phyloP scores from a whole-genome alignment of 1,140 invertebrate genomes.

The Cyclargus thomasi region DNA sequence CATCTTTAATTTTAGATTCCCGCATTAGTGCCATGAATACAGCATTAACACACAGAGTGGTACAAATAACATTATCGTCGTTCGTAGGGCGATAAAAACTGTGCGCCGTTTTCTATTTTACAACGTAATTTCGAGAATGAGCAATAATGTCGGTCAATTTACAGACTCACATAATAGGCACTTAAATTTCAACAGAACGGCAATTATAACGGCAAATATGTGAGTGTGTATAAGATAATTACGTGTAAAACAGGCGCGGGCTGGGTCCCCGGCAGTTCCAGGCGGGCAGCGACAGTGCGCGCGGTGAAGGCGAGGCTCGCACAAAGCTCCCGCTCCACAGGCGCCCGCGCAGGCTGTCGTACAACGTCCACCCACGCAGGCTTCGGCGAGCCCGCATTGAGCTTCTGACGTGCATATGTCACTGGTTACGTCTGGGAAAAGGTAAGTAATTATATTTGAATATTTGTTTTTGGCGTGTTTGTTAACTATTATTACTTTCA shows the following conservation, averaged over 20 bases:
- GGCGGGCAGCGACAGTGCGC: constrained; percentile 88
- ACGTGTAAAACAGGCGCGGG: constrained; percentile 91
- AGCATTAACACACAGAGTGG: too few species aligned
- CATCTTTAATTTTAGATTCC: too few species aligned
- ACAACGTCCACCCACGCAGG: constrained; percentile 86
- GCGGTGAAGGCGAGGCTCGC: constrained; percentile 82
- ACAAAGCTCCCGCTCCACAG: constrained; percentile 87
- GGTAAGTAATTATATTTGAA: not conserved
- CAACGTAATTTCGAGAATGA: too few species aligned
- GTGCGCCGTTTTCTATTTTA: too few species aligned
- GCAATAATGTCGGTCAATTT: too few species aligned
- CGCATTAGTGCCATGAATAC: too few species aligned
- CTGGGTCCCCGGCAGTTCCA: constrained; percentile 91
- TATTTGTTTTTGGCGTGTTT: not conserved
- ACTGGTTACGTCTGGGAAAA: constrained; percentile 55
- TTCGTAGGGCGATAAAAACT: too few species aligned
- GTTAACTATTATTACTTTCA: not conserved
- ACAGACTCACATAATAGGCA: too few species aligned
- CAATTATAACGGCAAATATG: too few species aligned
- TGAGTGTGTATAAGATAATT: constrained; percentile 41
- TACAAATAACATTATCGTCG: too few species aligned
- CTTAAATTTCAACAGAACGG: too few species aligned
- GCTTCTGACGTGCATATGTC: constrained; percentile 82
- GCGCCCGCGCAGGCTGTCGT: constrained; percentile 87
- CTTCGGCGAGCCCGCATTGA: constrained; percentile 84